Conservation (phyloP, 2,113 vertebrate species). For the Crocuta crocuta region DNA sequence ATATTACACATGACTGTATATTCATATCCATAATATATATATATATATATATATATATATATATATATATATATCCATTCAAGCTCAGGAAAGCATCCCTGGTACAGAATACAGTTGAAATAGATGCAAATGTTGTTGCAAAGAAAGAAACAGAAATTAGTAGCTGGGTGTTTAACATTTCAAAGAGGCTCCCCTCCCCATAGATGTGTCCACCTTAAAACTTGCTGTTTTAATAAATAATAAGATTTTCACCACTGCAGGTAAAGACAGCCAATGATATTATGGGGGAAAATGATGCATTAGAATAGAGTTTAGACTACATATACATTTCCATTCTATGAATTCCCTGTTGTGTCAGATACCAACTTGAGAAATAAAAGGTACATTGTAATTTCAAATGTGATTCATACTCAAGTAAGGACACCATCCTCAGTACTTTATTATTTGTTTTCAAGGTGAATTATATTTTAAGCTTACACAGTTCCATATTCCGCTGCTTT, state of each 20-base stretch:
- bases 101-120: not conserved
- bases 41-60: not conserved
- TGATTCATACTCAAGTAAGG: not conserved
- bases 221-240: not conserved
- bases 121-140: not conserved
- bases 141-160: not conserved
- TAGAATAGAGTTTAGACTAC: not conserved
- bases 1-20: not conserved
- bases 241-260: not conserved
- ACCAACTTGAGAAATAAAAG: not conserved
- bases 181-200: not conserved
- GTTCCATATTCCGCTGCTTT: not conserved
- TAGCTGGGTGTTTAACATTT: conserved; percentile 10
- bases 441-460: not conserved
- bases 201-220: not conserved
- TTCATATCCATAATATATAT: not conserved
- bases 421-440: not conserved
- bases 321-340: not conserved
- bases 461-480: not conserved
- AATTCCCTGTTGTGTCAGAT: not conserved
- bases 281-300: not conserved
- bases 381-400: conserved; percentile 5
- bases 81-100: not conserved
- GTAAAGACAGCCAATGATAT: not conserved
- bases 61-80: not conserved